A percentile compares a stretch with the other conserved stretches of the same genome.
Evolutionary conservation across 2,113 vertebrate genomes (phyloP).

Genomic region (Spea bombifrons): DNA sequence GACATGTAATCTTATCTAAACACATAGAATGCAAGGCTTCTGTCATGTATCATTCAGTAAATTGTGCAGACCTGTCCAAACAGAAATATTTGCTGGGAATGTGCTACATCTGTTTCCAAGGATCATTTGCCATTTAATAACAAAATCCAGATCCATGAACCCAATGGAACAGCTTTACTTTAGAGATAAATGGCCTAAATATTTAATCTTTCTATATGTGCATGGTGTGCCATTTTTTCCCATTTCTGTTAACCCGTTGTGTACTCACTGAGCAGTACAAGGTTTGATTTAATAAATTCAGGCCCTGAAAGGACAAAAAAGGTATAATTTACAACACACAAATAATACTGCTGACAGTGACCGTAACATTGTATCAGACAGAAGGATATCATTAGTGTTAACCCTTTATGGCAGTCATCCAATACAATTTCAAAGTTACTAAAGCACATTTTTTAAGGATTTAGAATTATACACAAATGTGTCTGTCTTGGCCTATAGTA

Average conservation of each 20-base stretch:
- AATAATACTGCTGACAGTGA: too few species aligned
- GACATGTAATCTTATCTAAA: neutral
- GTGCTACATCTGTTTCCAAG: neutral
- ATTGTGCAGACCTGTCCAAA: slow-evolving; percentile 9
- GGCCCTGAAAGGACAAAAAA: too few species aligned
- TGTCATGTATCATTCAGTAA: slow-evolving; percentile 11
- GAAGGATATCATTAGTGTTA: too few species aligned
- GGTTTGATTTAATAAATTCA: too few species aligned
- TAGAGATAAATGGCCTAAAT: neutral
- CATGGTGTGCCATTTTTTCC: neutral
- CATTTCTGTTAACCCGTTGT: neutral
- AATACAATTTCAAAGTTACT: too few species aligned
- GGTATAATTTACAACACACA: too few species aligned
- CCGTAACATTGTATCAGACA: too few species aligned
- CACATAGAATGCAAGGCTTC: neutral
- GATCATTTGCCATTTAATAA: slow-evolving; percentile 1
- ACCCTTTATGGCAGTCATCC: too few species aligned
- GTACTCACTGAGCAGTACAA: neutral
- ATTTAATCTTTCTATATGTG: neutral
- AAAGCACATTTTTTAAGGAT: too few species aligned
- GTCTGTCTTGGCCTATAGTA: too few species aligned
- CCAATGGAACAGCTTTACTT: slow-evolving; percentile 2
- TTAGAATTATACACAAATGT: too few species aligned
- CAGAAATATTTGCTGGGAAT: slow-evolving; percentile 6
- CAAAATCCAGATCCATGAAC: slow-evolving; percentile 18